phyloP scores from a whole-genome alignment of 2,888 invertebrate genomes.

The Cryptophagus acutangulus region DNA sequence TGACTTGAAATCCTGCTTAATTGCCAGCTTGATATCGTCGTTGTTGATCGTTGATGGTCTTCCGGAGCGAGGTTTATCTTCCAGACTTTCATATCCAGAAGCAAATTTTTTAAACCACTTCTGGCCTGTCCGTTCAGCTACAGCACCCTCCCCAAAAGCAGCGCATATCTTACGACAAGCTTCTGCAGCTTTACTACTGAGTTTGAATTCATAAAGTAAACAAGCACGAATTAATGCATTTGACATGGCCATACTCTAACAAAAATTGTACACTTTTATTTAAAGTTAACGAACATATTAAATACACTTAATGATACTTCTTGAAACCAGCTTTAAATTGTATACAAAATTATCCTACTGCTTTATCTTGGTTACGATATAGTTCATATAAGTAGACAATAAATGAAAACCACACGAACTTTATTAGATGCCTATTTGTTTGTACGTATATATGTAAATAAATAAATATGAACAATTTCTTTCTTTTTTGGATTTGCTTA shows the following conservation, averaged over 20 bases:
- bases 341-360: too few relatives aligned
- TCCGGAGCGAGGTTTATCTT: slow-evolving; percentile 1
- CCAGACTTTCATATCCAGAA: neutral
- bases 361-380: neutral
- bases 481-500: too few relatives aligned
- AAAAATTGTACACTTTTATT: neutral
- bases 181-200: neutral
- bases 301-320: neutral
- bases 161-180: neutral
- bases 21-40: too few relatives aligned
- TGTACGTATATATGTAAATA: too few relatives aligned
- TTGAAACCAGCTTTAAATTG: neutral
- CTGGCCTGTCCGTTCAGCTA: neutral
- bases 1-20: too few relatives aligned
- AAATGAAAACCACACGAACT: too few relatives aligned
- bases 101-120: slow-evolving; percentile 1
- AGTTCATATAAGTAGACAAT: neutral
- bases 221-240: neutral
- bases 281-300: neutral
- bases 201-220: slow-evolving; percentile 5
- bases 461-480: too few relatives aligned
- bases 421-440: neutral
- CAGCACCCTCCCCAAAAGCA: neutral
- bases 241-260: neutral
- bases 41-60: slow-evolving; percentile 2